phyloP scores from a whole-genome alignment of 1,140 invertebrate genomes.

The Cyphomyrmex costatus region DNA sequence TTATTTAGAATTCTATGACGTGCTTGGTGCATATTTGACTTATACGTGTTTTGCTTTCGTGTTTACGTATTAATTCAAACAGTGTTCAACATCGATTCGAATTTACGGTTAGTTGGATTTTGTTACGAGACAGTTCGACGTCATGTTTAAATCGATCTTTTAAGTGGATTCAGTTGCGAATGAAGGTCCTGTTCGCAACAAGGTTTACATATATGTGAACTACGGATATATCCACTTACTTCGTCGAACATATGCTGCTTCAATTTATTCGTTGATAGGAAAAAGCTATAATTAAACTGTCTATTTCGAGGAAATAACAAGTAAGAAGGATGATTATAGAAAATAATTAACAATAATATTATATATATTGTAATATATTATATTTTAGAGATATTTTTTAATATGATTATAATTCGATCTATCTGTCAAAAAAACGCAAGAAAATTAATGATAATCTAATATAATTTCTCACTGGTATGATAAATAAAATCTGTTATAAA shows the following conservation, averaged over 20 bases:
- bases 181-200: slow-evolving; percentile 16
- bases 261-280: neutral
- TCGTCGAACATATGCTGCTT: slow-evolving; percentile 21
- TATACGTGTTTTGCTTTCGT: neutral
- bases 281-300: slow-evolving; percentile 10
- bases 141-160: slow-evolving; percentile 23
- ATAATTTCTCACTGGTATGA: too few relatives aligned
- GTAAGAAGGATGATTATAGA: neutral
- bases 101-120: neutral
- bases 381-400: neutral
- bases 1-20: too few relatives aligned
- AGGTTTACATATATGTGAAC: neutral
- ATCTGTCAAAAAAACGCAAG: neutral
- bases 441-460: neutral
- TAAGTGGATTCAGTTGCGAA: neutral
- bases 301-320: slow-evolving; percentile 8
- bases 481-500: too few relatives aligned
- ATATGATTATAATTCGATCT: neutral
- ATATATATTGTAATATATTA: too few relatives aligned
- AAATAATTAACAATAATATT: neutral
- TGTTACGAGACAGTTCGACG: neutral
- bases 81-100: neutral
- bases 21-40: neutral
- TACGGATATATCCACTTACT: slow-evolving; percentile 12
- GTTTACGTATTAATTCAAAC: neutral